phyloP scores from a whole-genome alignment of 2,797 vertebrate species.

The Apogon hyalosoma region DNA sequence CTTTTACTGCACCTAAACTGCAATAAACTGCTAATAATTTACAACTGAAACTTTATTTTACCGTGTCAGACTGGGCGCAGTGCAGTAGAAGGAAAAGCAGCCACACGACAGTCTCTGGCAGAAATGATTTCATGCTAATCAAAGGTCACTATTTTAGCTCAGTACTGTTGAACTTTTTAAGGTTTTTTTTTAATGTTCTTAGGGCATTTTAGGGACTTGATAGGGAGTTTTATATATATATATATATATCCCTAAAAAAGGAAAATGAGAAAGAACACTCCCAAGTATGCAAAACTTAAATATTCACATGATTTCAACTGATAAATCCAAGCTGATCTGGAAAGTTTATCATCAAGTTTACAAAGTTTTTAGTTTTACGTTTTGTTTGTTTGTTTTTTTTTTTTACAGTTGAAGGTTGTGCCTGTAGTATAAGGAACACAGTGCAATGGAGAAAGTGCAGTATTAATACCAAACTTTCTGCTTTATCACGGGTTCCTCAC shows the following conservation, averaged over 20 bases:
- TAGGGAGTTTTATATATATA: too few species aligned
- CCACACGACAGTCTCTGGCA: slow-evolving; percentile 22
- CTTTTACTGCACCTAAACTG: slow-evolving; percentile 51
- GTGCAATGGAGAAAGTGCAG: slow-evolving; percentile 3
- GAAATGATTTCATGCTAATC: slow-evolving; percentile 6
- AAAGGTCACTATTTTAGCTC: background rate
- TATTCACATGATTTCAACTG: background rate
- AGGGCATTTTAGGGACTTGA: too few species aligned
- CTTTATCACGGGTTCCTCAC: slow-evolving; percentile 14
- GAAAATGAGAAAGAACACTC: too few species aligned
- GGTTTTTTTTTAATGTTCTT: too few species aligned
- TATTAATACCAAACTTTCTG: slow-evolving; percentile 4
- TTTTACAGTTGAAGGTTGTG: background rate
- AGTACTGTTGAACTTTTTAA: too few species aligned
- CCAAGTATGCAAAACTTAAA: too few species aligned
- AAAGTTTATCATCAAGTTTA: too few species aligned
- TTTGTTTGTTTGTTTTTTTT: too few species aligned
- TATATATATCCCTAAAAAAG: too few species aligned
- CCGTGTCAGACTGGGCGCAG: slow-evolving; percentile 50
- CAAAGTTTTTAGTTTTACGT: too few species aligned
- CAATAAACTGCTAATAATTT: slow-evolving; percentile 57
- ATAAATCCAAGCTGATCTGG: too few species aligned
- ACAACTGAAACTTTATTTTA: slow-evolving; percentile 57
- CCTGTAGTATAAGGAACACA: background rate
- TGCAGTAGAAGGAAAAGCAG: slow-evolving; percentile 37